Evolutionary conservation across 2,888 invertebrate species (phyloP).

Genomic region (Electrophaes corylata): DNA sequence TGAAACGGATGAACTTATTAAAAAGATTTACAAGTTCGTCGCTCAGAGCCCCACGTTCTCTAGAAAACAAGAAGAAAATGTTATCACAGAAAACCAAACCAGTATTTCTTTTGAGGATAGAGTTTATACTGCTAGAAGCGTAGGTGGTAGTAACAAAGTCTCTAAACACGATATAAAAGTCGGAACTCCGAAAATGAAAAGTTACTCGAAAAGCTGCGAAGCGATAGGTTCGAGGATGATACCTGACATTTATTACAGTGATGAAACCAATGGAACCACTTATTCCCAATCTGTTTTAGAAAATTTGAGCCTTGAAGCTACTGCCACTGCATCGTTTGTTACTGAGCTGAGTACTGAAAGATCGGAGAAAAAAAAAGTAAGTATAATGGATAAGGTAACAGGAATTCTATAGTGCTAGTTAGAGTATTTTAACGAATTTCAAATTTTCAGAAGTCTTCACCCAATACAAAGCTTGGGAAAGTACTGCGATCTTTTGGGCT

Average conservation of each 20-base stretch:
- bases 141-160: slow-evolving; percentile 54
- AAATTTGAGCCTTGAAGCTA: slow-evolving; percentile 60
- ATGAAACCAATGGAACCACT: slow-evolving; percentile 52
- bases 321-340: slow-evolving; percentile 53
- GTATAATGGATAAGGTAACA: too few species aligned
- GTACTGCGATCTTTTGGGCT: slow-evolving; percentile 60
- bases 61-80: slow-evolving; percentile 38
- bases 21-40: slow-evolving; percentile 74
- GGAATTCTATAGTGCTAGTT: not conserved
- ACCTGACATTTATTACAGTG: slow-evolving; percentile 51
- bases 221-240: slow-evolving; percentile 60
- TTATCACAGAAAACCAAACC: slow-evolving; percentile 9
- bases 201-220: slow-evolving; percentile 74
- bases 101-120: slow-evolving; percentile 38
- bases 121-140: slow-evolving; percentile 57
- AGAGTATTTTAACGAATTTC: not conserved
- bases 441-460: slow-evolving; percentile 52
- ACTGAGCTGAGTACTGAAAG: slow-evolving; percentile 53
- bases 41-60: slow-evolving; percentile 54
- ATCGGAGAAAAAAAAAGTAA: slow-evolving; percentile 50
- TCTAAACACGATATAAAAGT: slow-evolving; percentile 65
- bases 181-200: slow-evolving; percentile 62
- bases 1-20: slow-evolving; percentile 71
- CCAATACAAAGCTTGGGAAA: slow-evolving; percentile 55
- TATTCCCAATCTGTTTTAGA: slow-evolving; percentile 71